phyloP scores from a whole-genome alignment of 1,140 invertebrate species.

The Atta colombica region DNA sequence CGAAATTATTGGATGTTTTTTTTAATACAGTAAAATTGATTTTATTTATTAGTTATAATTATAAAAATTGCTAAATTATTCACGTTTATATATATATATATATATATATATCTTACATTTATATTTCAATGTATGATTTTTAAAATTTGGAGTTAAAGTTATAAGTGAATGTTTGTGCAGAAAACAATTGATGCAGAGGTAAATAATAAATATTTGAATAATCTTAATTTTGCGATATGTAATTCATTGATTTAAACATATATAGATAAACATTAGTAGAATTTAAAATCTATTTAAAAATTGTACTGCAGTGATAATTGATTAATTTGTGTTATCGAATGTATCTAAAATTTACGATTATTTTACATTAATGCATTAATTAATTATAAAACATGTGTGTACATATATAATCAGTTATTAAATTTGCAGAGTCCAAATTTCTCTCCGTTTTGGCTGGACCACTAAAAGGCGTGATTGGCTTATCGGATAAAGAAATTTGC shows the following conservation, averaged over 20 bases:
- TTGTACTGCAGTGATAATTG: background rate
- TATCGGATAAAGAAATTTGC: slow-evolving; percentile 90
- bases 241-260: background rate
- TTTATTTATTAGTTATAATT: background rate
- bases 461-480: slow-evolving; percentile 88
- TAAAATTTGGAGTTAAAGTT: background rate
- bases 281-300: background rate
- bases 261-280: background rate
- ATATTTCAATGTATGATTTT: background rate
- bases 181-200: background rate
- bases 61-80: background rate
- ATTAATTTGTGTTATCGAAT: background rate
- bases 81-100: background rate
- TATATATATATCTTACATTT: background rate
- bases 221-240: background rate
- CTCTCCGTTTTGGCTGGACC: slow-evolving; percentile 89
- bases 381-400: background rate
- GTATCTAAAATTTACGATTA: background rate
- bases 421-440: slow-evolving; percentile 89
- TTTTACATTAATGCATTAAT: background rate
- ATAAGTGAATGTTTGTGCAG: background rate
- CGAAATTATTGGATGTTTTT: background rate
- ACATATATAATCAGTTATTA: slow-evolving; percentile 25
- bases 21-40: background rate
- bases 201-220: too few relatives aligned